phyloP scores from a whole-genome alignment of 2,888 invertebrate species.

The Deilephila porcellus region DNA sequence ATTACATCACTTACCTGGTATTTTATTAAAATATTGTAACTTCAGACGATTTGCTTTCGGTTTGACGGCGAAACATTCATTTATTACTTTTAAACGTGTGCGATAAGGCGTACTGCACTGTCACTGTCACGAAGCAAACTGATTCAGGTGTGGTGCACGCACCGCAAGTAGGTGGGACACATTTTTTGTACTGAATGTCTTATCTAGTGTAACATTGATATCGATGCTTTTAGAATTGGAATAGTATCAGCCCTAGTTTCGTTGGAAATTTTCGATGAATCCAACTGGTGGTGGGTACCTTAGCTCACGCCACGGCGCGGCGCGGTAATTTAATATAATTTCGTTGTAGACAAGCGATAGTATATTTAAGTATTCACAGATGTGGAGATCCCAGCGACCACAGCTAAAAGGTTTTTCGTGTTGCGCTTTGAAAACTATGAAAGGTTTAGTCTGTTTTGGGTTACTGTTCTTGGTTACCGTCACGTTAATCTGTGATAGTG shows the following conservation, averaged over 20 bases:
- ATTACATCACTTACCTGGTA: no score
- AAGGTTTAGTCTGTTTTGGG: not conserved
- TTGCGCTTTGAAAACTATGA: conserved; percentile 31
- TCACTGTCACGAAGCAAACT: no score
- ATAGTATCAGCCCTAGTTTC: conserved; percentile 15
- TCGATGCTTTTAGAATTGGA: not conserved
- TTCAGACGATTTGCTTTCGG: no score
- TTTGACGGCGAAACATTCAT: no score
- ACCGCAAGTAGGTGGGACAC: no score
- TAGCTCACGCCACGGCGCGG: conserved; percentile 26
- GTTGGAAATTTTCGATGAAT: conserved; percentile 20
- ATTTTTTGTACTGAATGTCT: no score
- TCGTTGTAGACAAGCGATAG: conserved; percentile 29
- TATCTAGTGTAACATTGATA: no score
- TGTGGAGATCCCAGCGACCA: conserved; percentile 37
- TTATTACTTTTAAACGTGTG: no score
- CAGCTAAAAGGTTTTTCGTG: conserved; percentile 51
- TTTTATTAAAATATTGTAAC: no score
- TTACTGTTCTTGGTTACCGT: not conserved
- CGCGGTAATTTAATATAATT: conserved; percentile 32
- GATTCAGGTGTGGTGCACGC: no score
- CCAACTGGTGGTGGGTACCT: conserved; percentile 17
- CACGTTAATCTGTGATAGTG: not conserved
- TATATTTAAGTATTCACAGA: conserved; percentile 35
- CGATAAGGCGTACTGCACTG: no score